Conservation (phyloP, 2,888 invertebrate genomes). For the Mythimna albipuncta region DNA sequence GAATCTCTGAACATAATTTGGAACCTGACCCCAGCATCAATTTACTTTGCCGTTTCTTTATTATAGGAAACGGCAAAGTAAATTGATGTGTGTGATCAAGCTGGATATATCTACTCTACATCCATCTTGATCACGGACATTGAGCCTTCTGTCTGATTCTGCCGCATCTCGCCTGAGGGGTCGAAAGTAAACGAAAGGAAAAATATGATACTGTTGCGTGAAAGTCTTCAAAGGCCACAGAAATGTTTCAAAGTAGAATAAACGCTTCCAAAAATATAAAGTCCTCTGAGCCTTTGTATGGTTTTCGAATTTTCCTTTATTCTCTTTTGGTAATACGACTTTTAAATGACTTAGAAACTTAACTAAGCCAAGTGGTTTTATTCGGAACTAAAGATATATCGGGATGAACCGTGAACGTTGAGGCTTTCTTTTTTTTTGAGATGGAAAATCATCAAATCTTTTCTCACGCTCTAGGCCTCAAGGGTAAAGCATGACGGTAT, state of each 20-base stretch:
- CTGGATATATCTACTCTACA: background rate
- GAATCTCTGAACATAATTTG: too few species aligned
- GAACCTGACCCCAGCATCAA: too few species aligned
- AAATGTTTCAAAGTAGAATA: constrained; percentile 46
- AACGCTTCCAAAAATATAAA: constrained; percentile 38
- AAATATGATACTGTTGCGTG: constrained; percentile 57
- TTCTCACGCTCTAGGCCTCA: too few species aligned
- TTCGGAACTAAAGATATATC: background rate
- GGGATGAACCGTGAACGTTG: too few species aligned
- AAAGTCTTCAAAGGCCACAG: constrained; percentile 44
- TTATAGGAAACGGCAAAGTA: too few species aligned
- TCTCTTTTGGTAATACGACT: background rate
- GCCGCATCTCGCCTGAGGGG: background rate
- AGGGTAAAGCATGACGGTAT: too few species aligned
- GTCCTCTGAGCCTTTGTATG: constrained; percentile 10
- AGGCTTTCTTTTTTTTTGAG: too few species aligned
- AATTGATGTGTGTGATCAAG: too few species aligned
- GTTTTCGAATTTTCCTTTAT: constrained; percentile 28
- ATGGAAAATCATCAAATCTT: too few species aligned
- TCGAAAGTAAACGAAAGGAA: constrained; percentile 45
- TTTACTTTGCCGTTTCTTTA: too few species aligned
- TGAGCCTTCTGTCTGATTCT: constrained; percentile 27
- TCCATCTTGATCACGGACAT: background rate
- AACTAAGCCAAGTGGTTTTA: background rate
- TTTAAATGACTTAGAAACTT: constrained; percentile 12